phyloP scores from a whole-genome alignment of 2,888 invertebrate genomes.

The Diplazon laetatorius region DNA sequence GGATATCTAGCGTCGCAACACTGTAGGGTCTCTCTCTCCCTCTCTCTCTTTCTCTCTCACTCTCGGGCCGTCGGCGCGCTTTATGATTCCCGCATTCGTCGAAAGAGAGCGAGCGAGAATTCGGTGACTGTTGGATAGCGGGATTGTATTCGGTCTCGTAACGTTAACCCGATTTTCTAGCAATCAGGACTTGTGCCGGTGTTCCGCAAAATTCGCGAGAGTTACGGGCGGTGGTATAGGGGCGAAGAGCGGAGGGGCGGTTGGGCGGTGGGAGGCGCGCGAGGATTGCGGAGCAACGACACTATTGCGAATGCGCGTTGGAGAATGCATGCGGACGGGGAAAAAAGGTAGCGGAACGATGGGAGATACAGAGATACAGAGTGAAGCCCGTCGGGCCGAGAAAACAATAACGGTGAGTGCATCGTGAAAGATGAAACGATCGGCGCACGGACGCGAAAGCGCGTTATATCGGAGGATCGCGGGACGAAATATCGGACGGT shows the following conservation, averaged over 20 bases:
- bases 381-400: conserved; percentile 33
- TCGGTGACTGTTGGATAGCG: conserved; percentile 3
- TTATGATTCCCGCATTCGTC: conserved; percentile 15
- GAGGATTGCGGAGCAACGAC: conserved; percentile 40
- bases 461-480: conserved; percentile 45
- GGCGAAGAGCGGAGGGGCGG: no score
- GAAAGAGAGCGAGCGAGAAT: conserved; percentile 20
- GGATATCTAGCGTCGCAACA: background rate
- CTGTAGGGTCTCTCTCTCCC: background rate
- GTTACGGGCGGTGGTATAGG: conserved; percentile 10
- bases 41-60: background rate
- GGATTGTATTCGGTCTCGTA: conserved; percentile 37
- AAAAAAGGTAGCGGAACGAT: conserved; percentile 2
- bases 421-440: conserved; percentile 62
- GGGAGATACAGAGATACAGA: conserved; percentile 31
- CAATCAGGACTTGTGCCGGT: conserved; percentile 66
- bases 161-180: conserved; percentile 70
- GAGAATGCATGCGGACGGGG: background rate
- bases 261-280: no score
- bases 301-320: conserved; percentile 13
- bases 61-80: conserved; percentile 19
- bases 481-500: conserved; percentile 53
- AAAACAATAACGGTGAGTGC: conserved; percentile 64
- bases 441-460: conserved; percentile 43
- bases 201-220: conserved; percentile 45